Base-by-base conservation (phyloP, 1,140 invertebrate species). In the Chymomyza costata region DNA sequence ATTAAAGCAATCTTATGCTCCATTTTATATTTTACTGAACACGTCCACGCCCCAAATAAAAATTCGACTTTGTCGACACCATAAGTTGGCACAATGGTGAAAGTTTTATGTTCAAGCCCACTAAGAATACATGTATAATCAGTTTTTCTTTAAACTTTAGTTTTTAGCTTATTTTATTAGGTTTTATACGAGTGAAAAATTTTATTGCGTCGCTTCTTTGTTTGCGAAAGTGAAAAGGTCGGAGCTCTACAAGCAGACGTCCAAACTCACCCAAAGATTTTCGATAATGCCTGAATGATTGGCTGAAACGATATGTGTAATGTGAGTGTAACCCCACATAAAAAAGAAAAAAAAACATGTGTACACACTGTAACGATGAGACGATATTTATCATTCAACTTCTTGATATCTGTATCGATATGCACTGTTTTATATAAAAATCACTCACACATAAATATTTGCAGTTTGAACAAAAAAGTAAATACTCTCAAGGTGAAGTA, bases 401-500 rank as follows among this genome's bases (percentile, higher is more conserved):
- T n/a, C n/a, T n/a, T n/a, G n/a, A n/a, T n/a, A n/a, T n/a, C n/a
- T n/a, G n/a, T n/a, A n/a, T n/a, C n/a, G n/a, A n/a, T n/a, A n/a
- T n/a, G n/a, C n/a, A n/a, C n/a, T n/a, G n/a, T n/a, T n/a, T n/a
- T n/a, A n/a, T n/a, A n/a, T n/a, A n/a, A n/a, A n/a, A n/a, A n/a
- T n/a, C n/a, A n/a, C n/a, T n/a, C n/a, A n/a, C n/a, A n/a, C n/a
- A n/a, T n/a, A n/a, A n/a, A n/a, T n/a, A n/a, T n/a, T n/a, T 25
- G 50, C 50, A 55, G 59, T 59, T 62, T 37, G 44, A 64, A 65
- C 49, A 62, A 57, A 71, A 71, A 70, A 63, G n/a, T n/a, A 59
- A 65, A 51, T 46, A 39, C 38, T 62, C 65, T 66, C 71, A 78
- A 78, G 71, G 71, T 78, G 71, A 80, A 78, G 63, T 78, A 71